A percentile compares a stretch with the other conserved stretches of the same genome.
Conservation (phyloP, 1,140 invertebrate species). For the Acromyrmex echinatior region DNA sequence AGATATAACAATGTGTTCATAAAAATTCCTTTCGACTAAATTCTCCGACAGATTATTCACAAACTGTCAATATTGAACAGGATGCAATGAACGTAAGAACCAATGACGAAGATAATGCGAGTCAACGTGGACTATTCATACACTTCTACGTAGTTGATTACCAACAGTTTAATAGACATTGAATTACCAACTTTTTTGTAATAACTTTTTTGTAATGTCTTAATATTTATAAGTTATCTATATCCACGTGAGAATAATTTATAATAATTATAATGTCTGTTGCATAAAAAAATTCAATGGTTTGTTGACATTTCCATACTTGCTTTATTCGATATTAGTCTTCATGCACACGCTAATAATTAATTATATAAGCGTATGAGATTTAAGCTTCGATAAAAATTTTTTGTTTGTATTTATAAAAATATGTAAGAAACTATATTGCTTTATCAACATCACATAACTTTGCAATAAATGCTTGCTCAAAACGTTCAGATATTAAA, state of each 20-base stretch:
- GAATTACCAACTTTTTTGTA: conserved; percentile 55
- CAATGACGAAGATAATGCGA: conserved; percentile 66
- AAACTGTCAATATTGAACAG: conserved; percentile 79
- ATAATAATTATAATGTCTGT: background rate
- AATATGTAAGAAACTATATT: too few relatives aligned
- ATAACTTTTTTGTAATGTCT: conserved; percentile 12
- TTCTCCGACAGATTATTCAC: conserved; percentile 67
- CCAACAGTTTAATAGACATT: conserved; percentile 41
- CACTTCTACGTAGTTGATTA: conserved; percentile 21
- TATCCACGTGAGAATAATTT: background rate
- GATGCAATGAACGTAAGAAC: conserved; percentile 73
- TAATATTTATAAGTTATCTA: background rate
- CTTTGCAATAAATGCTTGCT: too few relatives aligned
- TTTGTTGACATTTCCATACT: background rate
- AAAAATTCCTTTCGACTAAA: conserved; percentile 8
- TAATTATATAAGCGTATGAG: background rate
- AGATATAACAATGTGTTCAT: conserved; percentile 11
- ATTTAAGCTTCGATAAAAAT: too few relatives aligned
- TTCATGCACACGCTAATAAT: too few relatives aligned
- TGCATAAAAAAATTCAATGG: background rate
- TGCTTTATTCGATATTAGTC: conserved; percentile 9
- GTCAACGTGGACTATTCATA: conserved; percentile 24
- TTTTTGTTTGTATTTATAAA: too few relatives aligned
- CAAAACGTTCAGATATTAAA: too few relatives aligned
- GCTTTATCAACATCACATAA: too few relatives aligned